Percentiles rank a stretch among this genome's conserved stretches.
Evolutionary conservation across 2,113 vertebrate species (phyloP).

Genomic region (Lutjanus erythropterus): DNA sequence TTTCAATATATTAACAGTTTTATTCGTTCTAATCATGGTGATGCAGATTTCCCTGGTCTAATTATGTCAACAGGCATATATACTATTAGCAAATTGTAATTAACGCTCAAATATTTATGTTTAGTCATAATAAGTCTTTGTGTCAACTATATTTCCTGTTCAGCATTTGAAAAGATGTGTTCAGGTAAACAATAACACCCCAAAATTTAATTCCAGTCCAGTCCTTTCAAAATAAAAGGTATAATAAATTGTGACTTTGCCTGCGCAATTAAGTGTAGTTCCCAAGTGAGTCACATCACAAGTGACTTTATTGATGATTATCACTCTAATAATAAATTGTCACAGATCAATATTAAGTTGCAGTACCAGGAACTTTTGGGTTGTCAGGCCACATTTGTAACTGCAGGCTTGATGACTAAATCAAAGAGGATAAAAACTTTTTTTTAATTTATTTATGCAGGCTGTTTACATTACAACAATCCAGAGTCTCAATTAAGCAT

Average conservation of each 20-base stretch:
- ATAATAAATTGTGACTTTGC: not conserved
- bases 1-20: no score
- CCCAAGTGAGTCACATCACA: not conserved
- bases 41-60: not conserved
- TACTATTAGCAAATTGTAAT: not conserved
- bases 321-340: not conserved
- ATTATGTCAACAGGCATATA: not conserved
- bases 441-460: not conserved
- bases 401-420: not conserved
- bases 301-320: not conserved
- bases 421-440: not conserved
- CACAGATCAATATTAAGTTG: not conserved
- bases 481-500: not conserved
- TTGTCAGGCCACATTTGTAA: not conserved
- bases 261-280: not conserved
- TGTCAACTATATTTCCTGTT: not conserved
- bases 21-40: not conserved
- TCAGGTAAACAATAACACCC: not conserved
- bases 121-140: not conserved
- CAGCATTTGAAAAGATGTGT: not conserved
- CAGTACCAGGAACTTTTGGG: not conserved
- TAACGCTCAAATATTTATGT: not conserved
- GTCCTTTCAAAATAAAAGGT: constrained; percentile 9
- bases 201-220: not conserved
- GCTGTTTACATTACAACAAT: not conserved